These are phyloP conservation scores for Neomonachus schauinslandi DNA, from an alignment of 2,113 vertebrate genomes.

Conservation along the genomic window DNA sequence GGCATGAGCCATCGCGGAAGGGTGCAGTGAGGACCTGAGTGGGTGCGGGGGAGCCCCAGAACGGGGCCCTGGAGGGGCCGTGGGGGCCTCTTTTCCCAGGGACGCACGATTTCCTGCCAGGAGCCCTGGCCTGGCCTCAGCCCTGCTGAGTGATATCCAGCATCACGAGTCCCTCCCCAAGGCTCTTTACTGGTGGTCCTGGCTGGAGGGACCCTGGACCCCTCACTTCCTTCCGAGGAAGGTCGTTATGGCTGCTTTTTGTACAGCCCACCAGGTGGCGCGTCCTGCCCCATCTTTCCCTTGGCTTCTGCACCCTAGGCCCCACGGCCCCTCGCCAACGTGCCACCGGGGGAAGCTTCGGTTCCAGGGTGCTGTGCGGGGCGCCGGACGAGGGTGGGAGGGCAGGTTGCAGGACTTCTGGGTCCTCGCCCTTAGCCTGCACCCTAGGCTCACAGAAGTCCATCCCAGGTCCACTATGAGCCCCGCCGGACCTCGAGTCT, in stretches of 20 bases:
- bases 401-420: not conserved
- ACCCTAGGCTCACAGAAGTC: not conserved
- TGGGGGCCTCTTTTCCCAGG: not conserved
- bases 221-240: too few relatives aligned
- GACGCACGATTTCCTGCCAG: not conserved
- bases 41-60: not conserved
- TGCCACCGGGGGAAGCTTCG: not conserved
- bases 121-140: not conserved
- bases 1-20: not conserved
- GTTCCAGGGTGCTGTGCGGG: not conserved
- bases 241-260: not conserved
- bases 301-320: not conserved
- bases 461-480: not conserved
- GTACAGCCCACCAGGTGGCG: rapidly evolving
- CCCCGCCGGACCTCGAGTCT: not conserved
- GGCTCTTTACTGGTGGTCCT: not conserved
- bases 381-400: too few relatives aligned
- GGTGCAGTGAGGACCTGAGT: not conserved
- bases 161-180: too few relatives aligned
- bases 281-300: not conserved
- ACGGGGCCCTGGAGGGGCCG: not conserved
- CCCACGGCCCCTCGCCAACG: not conserved
- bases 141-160: too few relatives aligned
- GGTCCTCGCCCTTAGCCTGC: not conserved
- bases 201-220: not conserved